A percentile compares a stretch with the other conserved stretches of the same genome.
Evolutionary conservation across 2,113 vertebrate genomes (phyloP).

Genomic region (Campylomormyrus numenius): DNA sequence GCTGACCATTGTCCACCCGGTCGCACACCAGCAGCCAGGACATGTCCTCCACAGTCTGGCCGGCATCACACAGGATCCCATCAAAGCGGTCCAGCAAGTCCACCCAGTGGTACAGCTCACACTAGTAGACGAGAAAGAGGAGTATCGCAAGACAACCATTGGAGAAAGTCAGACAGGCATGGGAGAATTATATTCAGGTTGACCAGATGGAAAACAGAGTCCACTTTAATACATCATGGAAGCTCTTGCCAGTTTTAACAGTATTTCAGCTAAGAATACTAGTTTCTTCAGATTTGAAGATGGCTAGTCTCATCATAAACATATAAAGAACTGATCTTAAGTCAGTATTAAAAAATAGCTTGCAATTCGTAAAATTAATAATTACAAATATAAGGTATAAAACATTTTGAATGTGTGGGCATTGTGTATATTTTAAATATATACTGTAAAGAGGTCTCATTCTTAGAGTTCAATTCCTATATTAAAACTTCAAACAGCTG

Average conservation of each 20-base stretch:
- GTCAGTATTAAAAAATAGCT: not conserved
- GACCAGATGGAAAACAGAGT: not conserved
- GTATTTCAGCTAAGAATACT: not conserved
- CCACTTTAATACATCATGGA: not conserved
- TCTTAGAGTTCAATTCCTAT: not conserved
- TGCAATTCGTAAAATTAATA: not conserved
- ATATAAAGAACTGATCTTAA: not conserved
- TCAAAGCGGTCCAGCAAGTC: slow-evolving; percentile 92
- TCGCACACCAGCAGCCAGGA: slow-evolving; percentile 92
- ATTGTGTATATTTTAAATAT: not conserved
- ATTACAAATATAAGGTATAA: not conserved
- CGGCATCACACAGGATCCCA: slow-evolving; percentile 87
- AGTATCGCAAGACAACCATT: not conserved
- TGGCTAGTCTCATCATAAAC: not conserved
- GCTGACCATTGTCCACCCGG: slow-evolving; percentile 77
- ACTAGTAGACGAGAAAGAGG: slow-evolving; percentile 52
- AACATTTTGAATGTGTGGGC: not conserved
- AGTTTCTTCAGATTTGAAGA: not conserved
- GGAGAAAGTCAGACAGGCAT: not conserved
- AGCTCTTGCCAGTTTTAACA: not conserved
- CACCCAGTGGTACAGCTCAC: slow-evolving; percentile 96
- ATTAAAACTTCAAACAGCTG: not conserved
- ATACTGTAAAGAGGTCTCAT: not conserved
- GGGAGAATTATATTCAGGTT: not conserved
- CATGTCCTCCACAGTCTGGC: slow-evolving; percentile 90